phyloP scores from a whole-genome alignment of 2,797 vertebrate species.

The Molossus molossus region DNA sequence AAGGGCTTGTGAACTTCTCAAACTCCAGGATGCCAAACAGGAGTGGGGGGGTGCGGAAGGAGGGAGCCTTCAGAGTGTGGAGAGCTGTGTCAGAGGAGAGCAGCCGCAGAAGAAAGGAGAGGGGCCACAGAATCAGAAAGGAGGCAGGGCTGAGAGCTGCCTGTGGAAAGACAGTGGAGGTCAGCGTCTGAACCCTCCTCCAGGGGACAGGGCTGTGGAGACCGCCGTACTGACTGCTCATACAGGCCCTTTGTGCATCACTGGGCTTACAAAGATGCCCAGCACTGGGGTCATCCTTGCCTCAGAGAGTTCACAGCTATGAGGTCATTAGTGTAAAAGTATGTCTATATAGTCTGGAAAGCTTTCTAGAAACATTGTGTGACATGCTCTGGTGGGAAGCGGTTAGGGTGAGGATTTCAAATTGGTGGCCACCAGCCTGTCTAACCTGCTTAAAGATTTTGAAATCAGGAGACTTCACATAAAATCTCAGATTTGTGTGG shows the following conservation, averaged over 20 bases:
- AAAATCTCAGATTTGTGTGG: not conserved
- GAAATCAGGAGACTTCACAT: not conserved
- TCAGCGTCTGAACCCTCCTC: not conserved
- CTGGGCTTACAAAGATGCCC: not conserved
- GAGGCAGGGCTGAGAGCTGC: not conserved
- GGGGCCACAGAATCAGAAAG: fast-evolving
- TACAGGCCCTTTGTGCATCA: not conserved
- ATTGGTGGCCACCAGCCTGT: not conserved
- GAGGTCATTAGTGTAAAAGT: not conserved
- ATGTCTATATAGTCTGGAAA: not conserved
- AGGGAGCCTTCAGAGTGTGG: not conserved
- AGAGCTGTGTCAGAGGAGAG: not conserved
- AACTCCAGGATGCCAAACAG: not conserved
- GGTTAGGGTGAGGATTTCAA: not conserved
- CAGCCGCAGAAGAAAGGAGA: not conserved
- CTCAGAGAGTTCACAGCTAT: not conserved
- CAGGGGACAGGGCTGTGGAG: not conserved
- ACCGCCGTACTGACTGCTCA: not conserved
- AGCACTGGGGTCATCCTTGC: not conserved
- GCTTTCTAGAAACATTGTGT: not conserved
- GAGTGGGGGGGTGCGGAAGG: too few relatives aligned
- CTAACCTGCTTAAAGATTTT: not conserved
- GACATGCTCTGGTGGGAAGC: not conserved
- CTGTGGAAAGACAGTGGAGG: not conserved
- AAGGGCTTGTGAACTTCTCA: not conserved